Evolutionary conservation across 2,113 vertebrate genomes (phyloP), one percentile per base, ranked within the genome.

Genomic region (Seriola quinqueradiata): DNA sequence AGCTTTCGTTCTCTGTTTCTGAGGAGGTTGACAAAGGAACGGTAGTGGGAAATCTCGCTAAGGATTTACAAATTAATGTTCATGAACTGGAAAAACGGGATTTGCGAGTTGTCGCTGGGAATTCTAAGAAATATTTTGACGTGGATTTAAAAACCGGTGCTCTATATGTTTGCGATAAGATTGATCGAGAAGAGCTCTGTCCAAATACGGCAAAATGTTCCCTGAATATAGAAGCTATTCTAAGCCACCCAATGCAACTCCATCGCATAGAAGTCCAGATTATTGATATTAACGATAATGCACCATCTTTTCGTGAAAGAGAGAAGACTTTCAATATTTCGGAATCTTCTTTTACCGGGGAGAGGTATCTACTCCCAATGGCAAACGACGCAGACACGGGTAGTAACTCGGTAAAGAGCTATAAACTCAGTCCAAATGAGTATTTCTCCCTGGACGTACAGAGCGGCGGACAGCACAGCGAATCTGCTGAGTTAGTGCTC

Each of bases 241-340:
- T 96, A 70, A 93, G 95, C 81, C 93, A 95, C 3, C 96, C 96
- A 0, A 55, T 96, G 67, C 75, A 88, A 67, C 78, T 97, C 55
- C 92, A 96, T 85, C 92, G 90, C 72, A 89, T 95, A 73, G 96
- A 96, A 55, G 83, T 97, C 14, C 86, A 93, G 8, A 88, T 97
- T 79, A 75, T 89, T 74, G 96, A 97, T 70, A 92, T 96, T 46
- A 97, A 97, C 46, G 96, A 97, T 7, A 96, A 97, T 87, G 81
- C 94, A 8, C 96, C 96, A 0, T 87, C 64, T 34, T 97, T 97
- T 81, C 75, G 84, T 13, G 93, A 94, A 46, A 87, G 64, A 40
- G 82, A 90, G 46, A 89, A 91, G n/a, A 12, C 0, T 2, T 68
- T 97, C 3, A 94, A 95, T 61, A 91, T 97, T 19, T 81, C 42